Percentiles rank a stretch among this genome's conserved stretches.
These are phyloP conservation scores for Idaea straminata DNA, from an alignment of 2,888 invertebrate species.

Conservation along the genomic window DNA sequence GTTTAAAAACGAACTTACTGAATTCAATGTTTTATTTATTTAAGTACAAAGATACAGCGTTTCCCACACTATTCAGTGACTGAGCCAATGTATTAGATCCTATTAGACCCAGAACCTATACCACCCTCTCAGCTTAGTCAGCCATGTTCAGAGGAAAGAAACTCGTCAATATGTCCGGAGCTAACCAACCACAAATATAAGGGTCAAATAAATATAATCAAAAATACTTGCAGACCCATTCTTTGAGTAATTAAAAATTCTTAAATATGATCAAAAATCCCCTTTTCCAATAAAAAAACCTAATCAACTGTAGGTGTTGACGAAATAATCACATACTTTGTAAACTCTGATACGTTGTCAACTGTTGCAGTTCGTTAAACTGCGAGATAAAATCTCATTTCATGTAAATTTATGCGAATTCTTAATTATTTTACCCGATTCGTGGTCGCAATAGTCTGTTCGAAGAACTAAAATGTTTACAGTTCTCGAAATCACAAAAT, in stretches of 20 bases:
- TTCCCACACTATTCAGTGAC: too few species aligned
- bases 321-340: conserved; percentile 26
- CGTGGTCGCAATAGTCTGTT: conserved; percentile 12
- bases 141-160: too few species aligned
- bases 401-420: conserved; percentile 47
- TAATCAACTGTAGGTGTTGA: conserved; percentile 12
- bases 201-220: too few species aligned
- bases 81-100: too few species aligned
- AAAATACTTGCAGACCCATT: conserved; percentile 12
- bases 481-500: background rate
- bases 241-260: background rate
- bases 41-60: too few species aligned
- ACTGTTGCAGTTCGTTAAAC: conserved; percentile 36
- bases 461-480: background rate
- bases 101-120: too few species aligned
- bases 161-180: too few species aligned
- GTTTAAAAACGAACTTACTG: too few species aligned
- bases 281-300: background rate
- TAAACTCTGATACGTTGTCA: conserved; percentile 39
- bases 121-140: too few species aligned
- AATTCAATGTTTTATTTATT: too few species aligned
- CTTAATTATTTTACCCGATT: conserved; percentile 39
- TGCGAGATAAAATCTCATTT: conserved; percentile 40
- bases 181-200: too few species aligned
- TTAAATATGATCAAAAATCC: background rate